Conservation (phyloP, 1,140 invertebrate genomes). For the Megalopta genalis region DNA sequence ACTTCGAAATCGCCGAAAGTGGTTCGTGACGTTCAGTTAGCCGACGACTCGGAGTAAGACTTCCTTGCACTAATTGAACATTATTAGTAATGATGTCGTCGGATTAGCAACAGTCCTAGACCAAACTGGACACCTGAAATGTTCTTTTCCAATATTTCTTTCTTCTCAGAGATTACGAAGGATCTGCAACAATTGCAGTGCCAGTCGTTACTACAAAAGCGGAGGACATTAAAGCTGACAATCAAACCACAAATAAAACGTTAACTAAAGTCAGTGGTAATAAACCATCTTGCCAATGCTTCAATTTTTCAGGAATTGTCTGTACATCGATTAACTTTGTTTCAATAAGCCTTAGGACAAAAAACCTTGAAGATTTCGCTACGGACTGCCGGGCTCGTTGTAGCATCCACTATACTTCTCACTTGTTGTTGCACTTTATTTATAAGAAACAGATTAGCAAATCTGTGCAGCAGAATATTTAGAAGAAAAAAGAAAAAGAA, state of each 20-base stretch:
- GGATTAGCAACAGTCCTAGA: too few species aligned
- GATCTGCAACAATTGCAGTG: background rate
- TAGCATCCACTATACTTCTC: constrained; percentile 54
- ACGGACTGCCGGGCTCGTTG: constrained; percentile 37
- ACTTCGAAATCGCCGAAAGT: constrained; percentile 10
- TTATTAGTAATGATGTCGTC: too few species aligned
- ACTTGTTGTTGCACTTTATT: constrained; percentile 71
- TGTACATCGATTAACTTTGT: background rate
- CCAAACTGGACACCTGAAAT: too few species aligned
- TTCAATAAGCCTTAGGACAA: background rate
- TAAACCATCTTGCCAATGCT: background rate
- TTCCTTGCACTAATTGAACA: background rate
- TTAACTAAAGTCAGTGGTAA: constrained; percentile 16
- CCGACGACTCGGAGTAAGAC: constrained; percentile 17
- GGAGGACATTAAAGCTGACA: background rate
- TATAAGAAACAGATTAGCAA: constrained; percentile 61
- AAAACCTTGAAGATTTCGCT: constrained; percentile 43
- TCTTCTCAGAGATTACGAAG: constrained; percentile 16
- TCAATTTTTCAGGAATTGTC: background rate
- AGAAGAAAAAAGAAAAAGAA: constrained; percentile 46
- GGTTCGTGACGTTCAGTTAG: constrained; percentile 3
- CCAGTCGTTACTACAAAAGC: background rate
- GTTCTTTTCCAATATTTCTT: background rate
- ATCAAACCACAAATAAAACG: background rate
- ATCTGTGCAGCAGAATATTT: constrained; percentile 25